Evolutionary conservation across 2,113 vertebrate genomes (phyloP), one percentile per base, ranked within the genome.

Genomic region (Corythaeola cristata): DNA sequence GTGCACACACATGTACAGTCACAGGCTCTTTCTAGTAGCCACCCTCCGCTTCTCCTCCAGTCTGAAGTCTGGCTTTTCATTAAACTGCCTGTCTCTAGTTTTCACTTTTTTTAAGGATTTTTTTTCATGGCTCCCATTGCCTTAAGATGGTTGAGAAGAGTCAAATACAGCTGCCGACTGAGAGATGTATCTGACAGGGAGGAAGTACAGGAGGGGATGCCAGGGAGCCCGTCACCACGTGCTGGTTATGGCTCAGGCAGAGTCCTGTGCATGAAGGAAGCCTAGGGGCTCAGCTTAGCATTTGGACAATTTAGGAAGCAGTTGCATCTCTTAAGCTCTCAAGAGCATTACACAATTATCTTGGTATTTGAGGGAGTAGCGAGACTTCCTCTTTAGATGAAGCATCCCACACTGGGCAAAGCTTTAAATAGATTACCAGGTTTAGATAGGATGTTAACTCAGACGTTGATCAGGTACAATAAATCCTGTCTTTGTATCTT

Each of bases 241-340:
- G 27, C 50, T 80, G 63, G 32, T 52, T 45, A 1, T 22, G 32
- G 17, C 55, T 74, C 19, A 15, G 45, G 37, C 64, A 55, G 26
- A 62, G 37, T 44, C 50, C 60, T 47, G 23, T 18, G 35, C 17
- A 1, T 80, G 71, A 71, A 45, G 68, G 44, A 73, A 86, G 32
- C 49, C 72, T 37, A 23, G 26, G 24, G 32, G 50, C 28, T 86
- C 50, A 17, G 37, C 26, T 76, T 68, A 58, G 12, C 67, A 33
- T 66, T 63, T 92, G 92, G 63, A 90, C 85, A 75, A 88, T 90
- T 95, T 87, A 93, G 73, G 86, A 92, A 84, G 77, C 3, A 78
- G 56, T 82, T 69, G 11, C 50, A 69, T 76, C 41, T 93, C 58
- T 49, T 45, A 79, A 79, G 23, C 35, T 79, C 58, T 79, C 45